Evolutionary conservation across 1,140 invertebrate genomes (phyloP), one percentile per base, ranked within the genome.

Genomic region (Bombus huntii): DNA sequence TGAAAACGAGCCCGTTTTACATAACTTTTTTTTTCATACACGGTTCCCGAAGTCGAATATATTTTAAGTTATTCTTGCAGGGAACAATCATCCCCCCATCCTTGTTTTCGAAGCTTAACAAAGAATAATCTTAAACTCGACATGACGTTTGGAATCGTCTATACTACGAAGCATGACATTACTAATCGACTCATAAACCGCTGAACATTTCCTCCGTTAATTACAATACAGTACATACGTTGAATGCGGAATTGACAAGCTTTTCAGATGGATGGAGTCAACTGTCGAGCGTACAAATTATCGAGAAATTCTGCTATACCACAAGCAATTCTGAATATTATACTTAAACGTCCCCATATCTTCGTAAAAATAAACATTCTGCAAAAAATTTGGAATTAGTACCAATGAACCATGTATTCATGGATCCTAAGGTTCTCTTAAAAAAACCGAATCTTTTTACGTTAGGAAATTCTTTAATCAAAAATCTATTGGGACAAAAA

Each of bases 171-270:
- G 90, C 90, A 91, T 88, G 84, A 90, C 81, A 85, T 57, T 88
- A 85, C 71, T 90, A 90, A 89, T 87, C 76, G 84, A 75, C 75
- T 81, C 81, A 65, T 72, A 85, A 68, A 68, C 85, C 83, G 76
- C 57, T 76, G 53, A 90, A 90, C 80, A 70, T 88, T n/a, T 83
- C 42, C 37, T 90, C 83, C 87, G 47, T 90, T 89, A 84, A 85
- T 84, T 87, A 89, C 81, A 75, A 88, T 91, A 90, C 89, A 89
- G 68, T 88, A 91, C 88, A 91, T 87, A 92, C 86, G 87, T 92
- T 89, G 90, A 89, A 90, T 89, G 92, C 91, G 83, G 90, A 93
- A 93, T 93, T 93, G 93, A 93, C 93, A 93, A 93, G 91, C 89
- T 92, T 93, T 90, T 89, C 87, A 88, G 87, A 87, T 91, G 91